Percentiles rank a stretch among this genome's conserved stretches.
phyloP scores from a whole-genome alignment of 2,113 vertebrate species.

The Castor canadensis region DNA sequence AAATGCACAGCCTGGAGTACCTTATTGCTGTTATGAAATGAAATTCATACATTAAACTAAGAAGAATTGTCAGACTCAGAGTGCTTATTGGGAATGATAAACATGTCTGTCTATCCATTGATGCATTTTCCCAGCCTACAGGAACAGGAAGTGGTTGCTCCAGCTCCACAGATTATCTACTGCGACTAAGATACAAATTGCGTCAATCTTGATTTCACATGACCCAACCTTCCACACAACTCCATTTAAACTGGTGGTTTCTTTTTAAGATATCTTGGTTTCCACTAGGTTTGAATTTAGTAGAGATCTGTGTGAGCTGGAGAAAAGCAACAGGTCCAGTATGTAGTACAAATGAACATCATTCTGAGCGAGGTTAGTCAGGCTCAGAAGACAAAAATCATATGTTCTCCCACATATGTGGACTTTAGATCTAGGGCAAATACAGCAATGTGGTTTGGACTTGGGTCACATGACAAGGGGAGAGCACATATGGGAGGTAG shows the following conservation, averaged over 20 bases:
- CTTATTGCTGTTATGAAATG: constrained; percentile 80
- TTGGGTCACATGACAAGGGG: too few species aligned
- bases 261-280: background rate
- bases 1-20: constrained; percentile 79
- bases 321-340: background rate
- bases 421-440: too few species aligned
- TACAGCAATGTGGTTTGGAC: too few species aligned
- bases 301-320: background rate
- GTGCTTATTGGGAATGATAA: constrained; percentile 78
- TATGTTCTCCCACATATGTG: too few species aligned
- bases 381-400: too few species aligned
- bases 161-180: constrained; percentile 44
- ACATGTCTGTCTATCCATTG: constrained; percentile 74
- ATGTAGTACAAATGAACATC: too few species aligned
- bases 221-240: background rate
- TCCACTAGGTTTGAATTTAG: constrained; percentile 34
- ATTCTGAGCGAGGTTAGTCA: too few species aligned
- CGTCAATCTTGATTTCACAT: constrained; percentile 35
- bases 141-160: constrained; percentile 49
- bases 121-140: constrained; percentile 59
- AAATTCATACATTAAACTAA: constrained; percentile 80
- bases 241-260: background rate
- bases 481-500: too few species aligned
- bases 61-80: constrained; percentile 76
- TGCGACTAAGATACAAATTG: constrained; percentile 24